Base-by-base conservation (phyloP, 2,797 vertebrate species). In the Acomys russatus region DNA sequence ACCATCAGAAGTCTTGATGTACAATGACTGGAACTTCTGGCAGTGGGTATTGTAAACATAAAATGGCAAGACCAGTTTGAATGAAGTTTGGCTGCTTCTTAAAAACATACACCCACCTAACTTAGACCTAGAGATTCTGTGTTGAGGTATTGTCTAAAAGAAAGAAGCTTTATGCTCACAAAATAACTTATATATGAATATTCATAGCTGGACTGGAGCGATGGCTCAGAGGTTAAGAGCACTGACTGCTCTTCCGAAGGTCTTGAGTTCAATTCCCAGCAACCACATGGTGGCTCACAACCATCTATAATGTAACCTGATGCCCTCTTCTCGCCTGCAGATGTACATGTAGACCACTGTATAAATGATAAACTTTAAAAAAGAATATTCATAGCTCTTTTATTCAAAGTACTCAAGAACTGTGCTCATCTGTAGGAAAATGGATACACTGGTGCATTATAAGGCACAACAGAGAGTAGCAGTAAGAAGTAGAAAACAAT, bases 391-490 rank as follows among this genome's bases (percentile, higher is more conserved):
- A 44, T 44, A 44, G 44, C 44, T 44, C 6, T 59, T 88, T 83
- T 77, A 92, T 70, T 90, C 22, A 77, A 92, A 87, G 76, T 95
- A 76, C 56, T 90, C 18, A 82, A 77, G 90, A 35, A 77, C 56
- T 66, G 54, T 66, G 54, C 66, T 86, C n/a, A 54, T 59, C n/a
- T 49, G 11, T 88, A 73, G 76, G 35, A 54, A 92, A 86, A 85
- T 73, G 30, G 38, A 23, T 71, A 70, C 22, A 84, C 51, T 64
- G 3, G 35, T 76, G 35, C 73, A 86, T 78, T 78, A 33, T 94
- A 73, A 68, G 86, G 70, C 54, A n/a, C 0, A 68, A 88, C 63
- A 70, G 61, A 76, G 73, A 66, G 33, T 22, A 2, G 64, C 35
- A 78, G 15, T 73, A 66, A 79, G 88, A 95, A 80, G 44, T 9